Conservation (phyloP, 2,888 invertebrate genomes). For the Epistrophe eligans region DNA sequence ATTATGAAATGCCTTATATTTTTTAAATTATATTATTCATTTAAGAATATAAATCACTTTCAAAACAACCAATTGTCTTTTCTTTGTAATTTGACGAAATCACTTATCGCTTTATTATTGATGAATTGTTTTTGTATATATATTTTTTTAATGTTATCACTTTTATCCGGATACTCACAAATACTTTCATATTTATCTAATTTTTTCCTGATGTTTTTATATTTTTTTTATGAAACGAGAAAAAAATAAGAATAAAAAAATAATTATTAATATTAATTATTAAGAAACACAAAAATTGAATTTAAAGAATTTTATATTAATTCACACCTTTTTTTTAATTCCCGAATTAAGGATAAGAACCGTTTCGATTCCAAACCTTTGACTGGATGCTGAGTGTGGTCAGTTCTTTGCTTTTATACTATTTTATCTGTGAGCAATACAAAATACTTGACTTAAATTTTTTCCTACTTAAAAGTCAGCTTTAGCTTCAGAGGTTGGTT, state of each 20-base stretch:
- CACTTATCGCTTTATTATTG: constrained; percentile 42
- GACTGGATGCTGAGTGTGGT: constrained; percentile 84
- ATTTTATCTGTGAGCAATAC: constrained; percentile 67
- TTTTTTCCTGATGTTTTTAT: constrained; percentile 67
- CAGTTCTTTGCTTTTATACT: constrained; percentile 84
- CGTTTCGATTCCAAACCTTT: constrained; percentile 84
- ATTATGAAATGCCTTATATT: constrained; percentile 19
- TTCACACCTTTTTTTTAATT: constrained; percentile 71
- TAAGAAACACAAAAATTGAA: constrained; percentile 45
- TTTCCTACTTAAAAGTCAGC: constrained; percentile 71
- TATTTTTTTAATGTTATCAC: constrained; percentile 27
- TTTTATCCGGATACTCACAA: constrained; percentile 84
- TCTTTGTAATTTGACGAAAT: constrained; percentile 42
- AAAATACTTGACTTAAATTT: constrained; percentile 66
- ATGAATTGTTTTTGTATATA: constrained; percentile 43
- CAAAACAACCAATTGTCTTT: constrained; percentile 23
- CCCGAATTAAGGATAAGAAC: constrained; percentile 82
- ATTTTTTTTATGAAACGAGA: constrained; percentile 18
- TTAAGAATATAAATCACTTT: constrained; percentile 48
- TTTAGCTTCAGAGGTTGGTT: constrained; percentile 39
- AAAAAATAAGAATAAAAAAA: constrained; percentile 58
- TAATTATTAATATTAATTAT: constrained; percentile 56
- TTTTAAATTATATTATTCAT: constrained; percentile 23
- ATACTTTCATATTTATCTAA: constrained; percentile 84
- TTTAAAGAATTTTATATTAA: background rate